Base-by-base conservation (phyloP, 2,113 vertebrate species). In the Phaetusa simplex region DNA sequence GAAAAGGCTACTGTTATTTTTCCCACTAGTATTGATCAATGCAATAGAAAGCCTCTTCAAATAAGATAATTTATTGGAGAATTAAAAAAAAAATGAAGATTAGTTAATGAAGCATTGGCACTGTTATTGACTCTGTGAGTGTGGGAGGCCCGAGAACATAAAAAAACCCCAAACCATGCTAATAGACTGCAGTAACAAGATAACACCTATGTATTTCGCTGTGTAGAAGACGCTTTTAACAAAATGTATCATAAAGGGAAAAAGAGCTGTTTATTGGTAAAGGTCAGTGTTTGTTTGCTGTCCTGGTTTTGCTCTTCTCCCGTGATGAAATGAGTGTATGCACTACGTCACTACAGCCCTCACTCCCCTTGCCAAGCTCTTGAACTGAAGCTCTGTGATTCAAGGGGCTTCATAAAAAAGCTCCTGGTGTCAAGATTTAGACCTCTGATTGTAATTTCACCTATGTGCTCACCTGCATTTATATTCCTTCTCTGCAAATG, bases 261-360 rank as follows among this genome's bases (percentile, higher is more conserved):
- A 34, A 73, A 71, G 27, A 49, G 2, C 8, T 79, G 7, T 56
- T 93, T 26, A 34, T 43, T 71, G 24, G 11, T 65, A 56, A 90
- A 80, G 20, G 18, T 69, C 23, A 59, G 22, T 56, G 38, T 22
- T 24, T n/a, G 12, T 80, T 76, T 89, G 8, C 29, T 64, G 2
- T 50, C 20, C 40, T 30, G 14, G 5, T 81, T 78, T 81, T 61
- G 45, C 27, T 83, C 77, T 73, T 81, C 10, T 34, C 13, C 18
- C 23, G 7, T 4, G 30, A 30, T 29, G 29, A 90, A 88, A 81
- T 4, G 11, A 55, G 30, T 6, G 8, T 20, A 61, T 0, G 0
- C 14, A 34, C 0, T 19, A 22, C 0, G 2, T 52, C 40, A 12
- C 53, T 50, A 59, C 34, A 86, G 5, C 47, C 14, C 14, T 62